phyloP scores from a whole-genome alignment of 2,797 vertebrate species.

The Aratinga solstitialis region DNA sequence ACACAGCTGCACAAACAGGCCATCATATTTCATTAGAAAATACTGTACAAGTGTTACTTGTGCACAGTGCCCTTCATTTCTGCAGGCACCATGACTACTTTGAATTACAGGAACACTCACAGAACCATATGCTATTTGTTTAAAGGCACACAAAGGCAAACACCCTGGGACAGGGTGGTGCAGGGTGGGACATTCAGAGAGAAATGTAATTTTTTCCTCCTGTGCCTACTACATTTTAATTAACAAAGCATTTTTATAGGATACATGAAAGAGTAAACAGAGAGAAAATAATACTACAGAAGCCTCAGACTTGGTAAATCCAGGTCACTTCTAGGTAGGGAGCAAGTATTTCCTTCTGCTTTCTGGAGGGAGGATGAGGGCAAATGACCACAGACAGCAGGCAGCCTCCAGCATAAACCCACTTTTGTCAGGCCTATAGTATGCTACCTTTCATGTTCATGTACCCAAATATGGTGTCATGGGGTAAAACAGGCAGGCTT shows the following conservation, averaged over 20 bases:
- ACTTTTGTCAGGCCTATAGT: neutral
- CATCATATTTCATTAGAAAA: neutral
- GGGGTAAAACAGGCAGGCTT: neutral
- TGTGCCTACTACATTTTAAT: neutral
- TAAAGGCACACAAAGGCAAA: neutral
- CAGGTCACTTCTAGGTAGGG: neutral
- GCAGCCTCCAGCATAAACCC: neutral
- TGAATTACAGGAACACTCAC: neutral
- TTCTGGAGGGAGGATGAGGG: neutral
- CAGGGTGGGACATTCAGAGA: neutral
- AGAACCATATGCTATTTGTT: neutral
- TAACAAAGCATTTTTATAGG: neutral
- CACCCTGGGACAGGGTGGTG: neutral
- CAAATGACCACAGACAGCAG: neutral
- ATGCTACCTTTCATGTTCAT: neutral
- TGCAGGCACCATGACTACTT: neutral
- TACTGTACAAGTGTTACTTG: neutral
- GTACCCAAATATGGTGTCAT: neutral
- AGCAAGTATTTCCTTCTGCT: neutral
- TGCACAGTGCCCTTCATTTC: neutral
- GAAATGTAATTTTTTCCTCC: neutral
- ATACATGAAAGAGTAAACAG: neutral
- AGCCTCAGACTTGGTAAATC: neutral
- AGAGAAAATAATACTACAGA: neutral
- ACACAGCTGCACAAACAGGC: slow-evolving; percentile 38